A percentile compares a stretch with the other conserved stretches of the same genome.
Evolutionary conservation across 1,140 invertebrate genomes (phyloP).

Genomic region (Sitobion miscanthi): DNA sequence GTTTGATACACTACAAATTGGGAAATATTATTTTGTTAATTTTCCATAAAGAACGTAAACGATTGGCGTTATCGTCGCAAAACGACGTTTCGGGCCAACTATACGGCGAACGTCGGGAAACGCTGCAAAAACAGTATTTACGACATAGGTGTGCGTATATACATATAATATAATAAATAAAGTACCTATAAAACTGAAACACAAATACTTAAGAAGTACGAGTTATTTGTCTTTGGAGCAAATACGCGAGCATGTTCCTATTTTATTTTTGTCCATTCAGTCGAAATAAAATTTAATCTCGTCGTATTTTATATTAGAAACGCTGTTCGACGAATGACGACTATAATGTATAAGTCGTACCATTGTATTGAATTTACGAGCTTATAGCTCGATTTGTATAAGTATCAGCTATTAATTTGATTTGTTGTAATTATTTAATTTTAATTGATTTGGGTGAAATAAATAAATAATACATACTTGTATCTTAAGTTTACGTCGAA

Average conservation of each 20-base stretch:
- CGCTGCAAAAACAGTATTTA: background rate
- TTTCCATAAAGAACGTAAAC: background rate
- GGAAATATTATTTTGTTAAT: constrained; percentile 10
- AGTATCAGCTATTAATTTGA: no score
- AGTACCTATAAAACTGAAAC: background rate
- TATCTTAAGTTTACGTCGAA: background rate
- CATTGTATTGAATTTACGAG: no score
- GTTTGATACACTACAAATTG: background rate
- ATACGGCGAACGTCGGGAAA: background rate
- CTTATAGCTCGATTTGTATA: no score
- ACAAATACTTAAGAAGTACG: background rate
- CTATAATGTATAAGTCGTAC: background rate
- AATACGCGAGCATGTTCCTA: background rate
- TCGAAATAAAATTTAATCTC: background rate
- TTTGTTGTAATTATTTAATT: no score
- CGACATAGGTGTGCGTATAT: background rate
- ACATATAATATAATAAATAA: background rate
- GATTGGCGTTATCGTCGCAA: background rate
- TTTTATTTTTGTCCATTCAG: background rate
- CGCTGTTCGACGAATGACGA: background rate
- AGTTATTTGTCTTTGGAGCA: background rate
- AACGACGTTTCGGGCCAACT: background rate
- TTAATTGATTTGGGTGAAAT: no score
- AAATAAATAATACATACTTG: no score
- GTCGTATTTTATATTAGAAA: background rate